These are phyloP conservation scores for Chondrosia reniformis DNA, from an alignment of 37 sponge, comb jelly and placozoan genomes.

Conservation along the genomic window DNA sequence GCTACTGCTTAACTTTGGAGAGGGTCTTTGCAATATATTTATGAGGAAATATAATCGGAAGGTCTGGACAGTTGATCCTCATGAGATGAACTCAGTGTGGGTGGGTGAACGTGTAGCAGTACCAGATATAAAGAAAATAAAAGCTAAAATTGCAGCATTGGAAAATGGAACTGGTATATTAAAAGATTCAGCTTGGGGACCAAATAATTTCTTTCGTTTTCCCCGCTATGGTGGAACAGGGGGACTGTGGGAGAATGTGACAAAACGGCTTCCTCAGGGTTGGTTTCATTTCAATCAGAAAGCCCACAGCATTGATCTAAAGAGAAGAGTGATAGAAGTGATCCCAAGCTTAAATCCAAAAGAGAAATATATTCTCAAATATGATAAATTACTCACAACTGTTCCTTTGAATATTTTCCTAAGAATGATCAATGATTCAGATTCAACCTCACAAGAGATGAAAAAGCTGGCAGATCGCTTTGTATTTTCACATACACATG, in stretches of 20 bases:
- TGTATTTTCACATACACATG: slow-evolving; percentile 38
- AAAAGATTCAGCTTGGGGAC: slow-evolving; percentile 36
- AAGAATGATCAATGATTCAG: neutral
- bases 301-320: neutral
- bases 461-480: neutral
- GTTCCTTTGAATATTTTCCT: slow-evolving; percentile 24
- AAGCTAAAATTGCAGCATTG: slow-evolving; percentile 22
- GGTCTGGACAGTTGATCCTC: slow-evolving; percentile 35
- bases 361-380: slow-evolving; percentile 9
- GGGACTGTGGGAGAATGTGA: slow-evolving; percentile 15
- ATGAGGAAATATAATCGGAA: slow-evolving; percentile 43
- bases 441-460: neutral
- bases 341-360: neutral
- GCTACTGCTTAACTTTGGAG: slow-evolving; percentile 40
- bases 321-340: neutral
- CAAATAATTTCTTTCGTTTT: slow-evolving; percentile 35
- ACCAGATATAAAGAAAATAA: slow-evolving; percentile 29
- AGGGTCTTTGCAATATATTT: slow-evolving; percentile 30
- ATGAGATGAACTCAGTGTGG: slow-evolving; percentile 37
- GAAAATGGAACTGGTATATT: neutral
- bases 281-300: slow-evolving; percentile 29
- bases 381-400: slow-evolving; percentile 36
- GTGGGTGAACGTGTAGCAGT: slow-evolving; percentile 39
- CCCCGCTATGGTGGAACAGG: slow-evolving; percentile 35
- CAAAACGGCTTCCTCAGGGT: slow-evolving; percentile 14